These are phyloP conservation scores for Coptotermes formosanus DNA, from an alignment of 1,140 invertebrate genomes.

Conservation along the genomic window DNA sequence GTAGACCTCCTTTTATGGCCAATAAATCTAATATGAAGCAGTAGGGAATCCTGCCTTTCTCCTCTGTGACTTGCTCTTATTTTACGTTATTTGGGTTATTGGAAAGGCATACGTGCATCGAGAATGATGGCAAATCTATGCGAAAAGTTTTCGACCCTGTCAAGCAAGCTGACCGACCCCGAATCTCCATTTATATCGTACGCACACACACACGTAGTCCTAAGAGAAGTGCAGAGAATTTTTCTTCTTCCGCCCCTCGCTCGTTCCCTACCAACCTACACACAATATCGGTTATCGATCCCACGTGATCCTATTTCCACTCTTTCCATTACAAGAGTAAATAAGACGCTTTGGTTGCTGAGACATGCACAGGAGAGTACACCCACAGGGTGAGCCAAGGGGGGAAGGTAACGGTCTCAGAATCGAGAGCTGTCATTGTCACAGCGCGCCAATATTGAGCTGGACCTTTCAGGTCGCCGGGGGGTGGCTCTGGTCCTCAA, in stretches of 20 bases:
- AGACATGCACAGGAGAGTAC: neutral
- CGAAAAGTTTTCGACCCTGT: neutral
- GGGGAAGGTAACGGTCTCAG: neutral
- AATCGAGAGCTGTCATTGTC: neutral
- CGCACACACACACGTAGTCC: neutral
- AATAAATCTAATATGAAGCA: neutral
- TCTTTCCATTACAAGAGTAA: conserved; percentile 16
- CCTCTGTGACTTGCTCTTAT: neutral
- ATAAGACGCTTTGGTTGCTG: neutral
- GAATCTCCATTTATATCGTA: neutral
- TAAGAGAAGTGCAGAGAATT: neutral
- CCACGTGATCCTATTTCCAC: conserved; percentile 13
- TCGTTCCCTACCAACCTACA: neutral
- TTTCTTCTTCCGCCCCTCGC: neutral
- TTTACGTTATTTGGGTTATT: neutral
- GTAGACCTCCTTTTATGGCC: neutral
- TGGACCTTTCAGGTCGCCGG: neutral
- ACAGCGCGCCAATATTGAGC: conserved; percentile 2
- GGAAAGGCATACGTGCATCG: neutral
- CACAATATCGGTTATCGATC: conserved; percentile 7
- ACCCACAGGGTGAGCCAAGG: neutral
- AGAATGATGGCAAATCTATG: neutral
- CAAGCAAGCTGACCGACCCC: neutral
- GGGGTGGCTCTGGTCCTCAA: neutral
- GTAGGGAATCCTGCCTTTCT: neutral